Conservation (phyloP, 1,140 invertebrate genomes). For the Listronotus bonariensis region DNA sequence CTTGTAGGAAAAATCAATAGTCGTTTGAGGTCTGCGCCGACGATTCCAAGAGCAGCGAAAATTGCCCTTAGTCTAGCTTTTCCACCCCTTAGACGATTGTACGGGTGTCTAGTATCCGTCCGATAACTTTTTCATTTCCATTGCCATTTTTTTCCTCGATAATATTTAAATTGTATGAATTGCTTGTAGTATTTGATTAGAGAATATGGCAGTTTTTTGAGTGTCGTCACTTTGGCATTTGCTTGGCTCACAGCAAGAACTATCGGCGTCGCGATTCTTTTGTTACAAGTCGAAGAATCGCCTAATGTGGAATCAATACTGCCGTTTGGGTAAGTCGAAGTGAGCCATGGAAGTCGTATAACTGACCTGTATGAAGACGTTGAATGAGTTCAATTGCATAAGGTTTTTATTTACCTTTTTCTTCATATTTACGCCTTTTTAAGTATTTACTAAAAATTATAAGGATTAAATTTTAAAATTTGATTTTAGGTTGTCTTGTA, state of each 20-base stretch:
- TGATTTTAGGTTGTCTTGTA: too few relatives aligned
- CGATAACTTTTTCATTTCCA: not conserved
- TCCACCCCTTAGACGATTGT: conserved; percentile 15
- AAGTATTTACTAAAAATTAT: not conserved
- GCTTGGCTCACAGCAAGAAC: not conserved
- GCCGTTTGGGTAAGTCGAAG: conserved; percentile 36
- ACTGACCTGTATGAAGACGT: conserved; percentile 32
- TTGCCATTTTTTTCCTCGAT: not conserved
- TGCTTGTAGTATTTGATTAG: too few relatives aligned
- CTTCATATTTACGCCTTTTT: not conserved
- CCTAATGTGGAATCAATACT: conserved; percentile 41
- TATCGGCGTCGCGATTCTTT: conserved; percentile 12
- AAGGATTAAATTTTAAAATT: too few relatives aligned
- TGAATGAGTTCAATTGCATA: not conserved
- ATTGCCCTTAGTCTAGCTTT: conserved; percentile 32
- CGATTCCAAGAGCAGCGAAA: conserved; percentile 19
- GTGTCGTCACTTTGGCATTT: not conserved
- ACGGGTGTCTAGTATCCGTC: conserved; percentile 4
- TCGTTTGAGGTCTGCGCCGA: conserved; percentile 34
- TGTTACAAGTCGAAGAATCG: conserved; percentile 27
- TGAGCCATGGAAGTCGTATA: conserved; percentile 22
- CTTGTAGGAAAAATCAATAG: conserved; percentile 39
- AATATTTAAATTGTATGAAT: not conserved
- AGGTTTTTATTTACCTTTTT: conserved; percentile 19
- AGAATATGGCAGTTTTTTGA: not conserved